These are phyloP conservation scores for Drosophila leonis DNA, from an alignment of 2,888 invertebrate genomes.

Conservation along the genomic window DNA sequence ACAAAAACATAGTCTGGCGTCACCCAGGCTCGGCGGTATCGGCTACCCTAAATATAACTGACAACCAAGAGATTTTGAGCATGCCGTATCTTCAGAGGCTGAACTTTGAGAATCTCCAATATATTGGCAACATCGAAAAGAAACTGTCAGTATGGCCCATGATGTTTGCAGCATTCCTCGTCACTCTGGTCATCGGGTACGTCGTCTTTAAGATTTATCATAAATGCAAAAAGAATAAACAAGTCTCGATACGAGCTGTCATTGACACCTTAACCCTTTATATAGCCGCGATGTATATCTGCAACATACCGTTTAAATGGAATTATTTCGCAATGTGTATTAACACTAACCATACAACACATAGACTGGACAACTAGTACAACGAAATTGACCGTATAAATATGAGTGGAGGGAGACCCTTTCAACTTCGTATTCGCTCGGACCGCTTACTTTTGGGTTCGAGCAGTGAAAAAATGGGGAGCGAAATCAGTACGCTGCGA, in stretches of 20 bases:
- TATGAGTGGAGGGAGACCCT: too few species aligned
- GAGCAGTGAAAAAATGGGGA: too few species aligned
- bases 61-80: neutral
- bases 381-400: too few species aligned
- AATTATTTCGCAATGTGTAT: too few species aligned
- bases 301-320: too few species aligned
- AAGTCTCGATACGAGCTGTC: neutral
- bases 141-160: constrained; percentile 1
- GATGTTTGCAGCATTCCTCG: neutral
- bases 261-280: too few species aligned
- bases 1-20: neutral
- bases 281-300: too few species aligned
- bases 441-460: too few species aligned
- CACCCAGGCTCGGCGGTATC: neutral
- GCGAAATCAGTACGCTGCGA: too few species aligned
- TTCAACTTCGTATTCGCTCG: too few species aligned
- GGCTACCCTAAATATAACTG: neutral
- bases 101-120: neutral
- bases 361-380: too few species aligned
- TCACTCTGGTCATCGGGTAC: neutral
- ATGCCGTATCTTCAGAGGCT: constrained; percentile 2
- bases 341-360: too few species aligned
- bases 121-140: neutral
- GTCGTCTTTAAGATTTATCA: neutral
- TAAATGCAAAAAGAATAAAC: neutral